phyloP scores from a whole-genome alignment of 2,888 invertebrate genomes.

The Cantharis rufa region DNA sequence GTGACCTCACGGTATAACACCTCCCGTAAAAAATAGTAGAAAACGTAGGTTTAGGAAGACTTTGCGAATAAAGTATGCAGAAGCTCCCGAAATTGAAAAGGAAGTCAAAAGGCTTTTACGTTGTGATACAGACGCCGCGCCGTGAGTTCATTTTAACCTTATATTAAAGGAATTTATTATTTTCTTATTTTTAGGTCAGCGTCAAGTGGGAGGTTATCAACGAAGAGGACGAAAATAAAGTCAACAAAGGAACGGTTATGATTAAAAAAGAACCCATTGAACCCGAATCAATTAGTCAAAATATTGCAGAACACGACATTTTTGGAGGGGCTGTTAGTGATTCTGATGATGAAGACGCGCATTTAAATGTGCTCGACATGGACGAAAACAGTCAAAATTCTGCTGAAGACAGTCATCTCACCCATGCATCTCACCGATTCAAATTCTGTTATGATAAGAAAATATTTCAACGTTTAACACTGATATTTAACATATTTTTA shows the following conservation, averaged over 20 bases:
- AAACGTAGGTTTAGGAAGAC: conserved; percentile 92
- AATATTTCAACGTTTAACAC: conserved; percentile 5
- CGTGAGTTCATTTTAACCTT: conserved; percentile 54
- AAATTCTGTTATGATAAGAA: conserved; percentile 60
- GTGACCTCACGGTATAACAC: conserved; percentile 94
- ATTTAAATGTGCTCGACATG: conserved; percentile 73
- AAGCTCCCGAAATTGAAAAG: conserved; percentile 97
- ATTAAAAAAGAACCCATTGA: conserved; percentile 52
- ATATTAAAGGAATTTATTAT: neutral
- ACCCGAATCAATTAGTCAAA: conserved; percentile 45
- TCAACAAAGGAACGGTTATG: conserved; percentile 53
- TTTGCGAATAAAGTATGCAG: conserved; percentile 93
- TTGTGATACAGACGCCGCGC: conserved; percentile 94
- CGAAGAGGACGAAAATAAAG: conserved; percentile 77
- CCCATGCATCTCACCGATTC: no score
- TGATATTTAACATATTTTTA: conserved; percentile 23
- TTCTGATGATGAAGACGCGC: conserved; percentile 76
- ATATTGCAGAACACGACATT: conserved; percentile 76
- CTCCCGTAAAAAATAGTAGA: conserved; percentile 93
- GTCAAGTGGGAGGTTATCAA: conserved; percentile 88
- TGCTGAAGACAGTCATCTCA: conserved; percentile 73
- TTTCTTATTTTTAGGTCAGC: conserved; percentile 45
- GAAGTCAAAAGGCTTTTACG: conserved; percentile 92
- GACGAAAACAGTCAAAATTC: conserved; percentile 79
- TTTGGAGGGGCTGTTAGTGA: conserved; percentile 93